Conservation (phyloP, 92 coral and sea anemone genomes). For the Porites lobata region DNA sequence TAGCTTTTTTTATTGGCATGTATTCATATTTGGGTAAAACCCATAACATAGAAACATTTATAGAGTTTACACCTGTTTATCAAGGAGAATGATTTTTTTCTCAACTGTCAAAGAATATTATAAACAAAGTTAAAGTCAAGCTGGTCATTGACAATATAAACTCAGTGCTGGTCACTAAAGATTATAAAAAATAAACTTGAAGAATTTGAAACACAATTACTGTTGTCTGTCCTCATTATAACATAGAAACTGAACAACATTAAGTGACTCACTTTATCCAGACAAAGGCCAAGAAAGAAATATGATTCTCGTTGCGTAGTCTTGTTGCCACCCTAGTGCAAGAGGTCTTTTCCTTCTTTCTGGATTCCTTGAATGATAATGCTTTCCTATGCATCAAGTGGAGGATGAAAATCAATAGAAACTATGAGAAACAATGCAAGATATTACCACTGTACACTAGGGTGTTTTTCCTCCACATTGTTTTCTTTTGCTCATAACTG, state of each 20-base stretch:
- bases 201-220: slow-evolving; percentile 35
- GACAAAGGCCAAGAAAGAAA: neutral
- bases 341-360: too few species aligned
- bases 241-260: neutral
- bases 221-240: slow-evolving; percentile 1
- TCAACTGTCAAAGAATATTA: slow-evolving; percentile 60
- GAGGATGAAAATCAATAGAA: too few species aligned
- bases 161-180: slow-evolving; percentile 92
- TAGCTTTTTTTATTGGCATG: slow-evolving; percentile 60
- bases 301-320: too few species aligned
- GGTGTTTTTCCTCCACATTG: too few species aligned
- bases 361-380: too few species aligned
- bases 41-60: slow-evolving; percentile 66
- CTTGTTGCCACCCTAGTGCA: too few species aligned
- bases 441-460: too few species aligned
- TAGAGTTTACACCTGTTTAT: slow-evolving; percentile 76
- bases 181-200: slow-evolving; percentile 50
- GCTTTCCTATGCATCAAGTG: too few species aligned
- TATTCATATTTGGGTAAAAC: slow-evolving; percentile 68
- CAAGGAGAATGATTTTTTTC: slow-evolving; percentile 80
- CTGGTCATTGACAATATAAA: slow-evolving; percentile 88
- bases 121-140: slow-evolving; percentile 78
- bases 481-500: too few species aligned
- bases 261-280: neutral
- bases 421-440: too few species aligned